Evolutionary conservation across 2,888 invertebrate species (phyloP).

Genomic region (Spisula subtruncata): DNA sequence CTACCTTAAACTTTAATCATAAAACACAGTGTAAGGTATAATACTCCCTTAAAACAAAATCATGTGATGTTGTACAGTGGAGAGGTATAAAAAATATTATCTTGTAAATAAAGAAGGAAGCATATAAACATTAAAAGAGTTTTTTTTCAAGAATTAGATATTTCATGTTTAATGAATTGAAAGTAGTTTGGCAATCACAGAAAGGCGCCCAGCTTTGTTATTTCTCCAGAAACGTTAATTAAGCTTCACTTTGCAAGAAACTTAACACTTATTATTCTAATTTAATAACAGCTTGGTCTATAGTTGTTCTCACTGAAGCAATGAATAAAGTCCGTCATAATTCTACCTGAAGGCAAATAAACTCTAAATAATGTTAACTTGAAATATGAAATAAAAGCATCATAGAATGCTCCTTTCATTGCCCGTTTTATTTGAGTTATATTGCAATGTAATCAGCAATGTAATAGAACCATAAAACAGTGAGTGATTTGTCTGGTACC

Average conservation of each 20-base stretch:
- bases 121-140: neutral
- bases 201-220: neutral
- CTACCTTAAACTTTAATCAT: too few relatives aligned
- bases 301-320: neutral
- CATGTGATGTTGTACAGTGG: neutral
- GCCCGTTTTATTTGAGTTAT: too few relatives aligned
- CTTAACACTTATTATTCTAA: neutral
- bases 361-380: neutral
- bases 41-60: neutral
- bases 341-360: neutral
- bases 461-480: too few relatives aligned
- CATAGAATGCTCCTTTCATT: neutral
- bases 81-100: neutral
- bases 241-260: neutral
- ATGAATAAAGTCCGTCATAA: neutral
- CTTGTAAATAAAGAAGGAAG: neutral
- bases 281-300: neutral
- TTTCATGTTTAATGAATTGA: slow-evolving; percentile 19
- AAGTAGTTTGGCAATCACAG: neutral
- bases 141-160: too few relatives aligned
- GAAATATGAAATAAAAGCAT: neutral
- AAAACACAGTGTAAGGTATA: too few relatives aligned
- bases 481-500: too few relatives aligned
- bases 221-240: slow-evolving; percentile 1
- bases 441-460: too few relatives aligned